phyloP scores from a whole-genome alignment of 1,140 invertebrate species.

The Drosophila sturtevanti region DNA sequence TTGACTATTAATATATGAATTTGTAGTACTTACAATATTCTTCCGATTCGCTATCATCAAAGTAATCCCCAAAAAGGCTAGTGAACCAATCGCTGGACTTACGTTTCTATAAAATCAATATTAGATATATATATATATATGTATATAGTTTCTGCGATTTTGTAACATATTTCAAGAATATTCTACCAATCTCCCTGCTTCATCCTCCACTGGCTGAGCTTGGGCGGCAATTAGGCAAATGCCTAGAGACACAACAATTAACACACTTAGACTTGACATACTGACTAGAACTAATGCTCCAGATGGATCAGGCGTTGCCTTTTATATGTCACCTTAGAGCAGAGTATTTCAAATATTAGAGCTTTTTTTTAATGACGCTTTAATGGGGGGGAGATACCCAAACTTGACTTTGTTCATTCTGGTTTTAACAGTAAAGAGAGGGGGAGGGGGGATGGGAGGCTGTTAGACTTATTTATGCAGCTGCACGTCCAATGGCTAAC shows the following conservation, averaged over 20 bases:
- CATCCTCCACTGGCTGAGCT: slow-evolving; percentile 20
- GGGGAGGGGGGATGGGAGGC: background rate
- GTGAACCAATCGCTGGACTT: slow-evolving; percentile 42
- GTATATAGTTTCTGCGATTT: too few relatives aligned
- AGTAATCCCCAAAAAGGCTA: slow-evolving; percentile 22
- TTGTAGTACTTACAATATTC: slow-evolving; percentile 39
- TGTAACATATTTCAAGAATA: too few relatives aligned
- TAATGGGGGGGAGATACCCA: slow-evolving; percentile 32
- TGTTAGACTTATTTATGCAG: slow-evolving; percentile 66
- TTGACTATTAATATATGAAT: too few relatives aligned
- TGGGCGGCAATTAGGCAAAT: slow-evolving; percentile 27
- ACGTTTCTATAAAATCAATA: slow-evolving; percentile 28
- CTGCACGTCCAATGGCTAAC: slow-evolving; percentile 66
- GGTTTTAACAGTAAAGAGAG: too few relatives aligned
- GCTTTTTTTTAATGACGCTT: slow-evolving; percentile 31
- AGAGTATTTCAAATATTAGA: background rate
- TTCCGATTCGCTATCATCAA: slow-evolving; percentile 20
- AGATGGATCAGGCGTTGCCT: slow-evolving; percentile 5
- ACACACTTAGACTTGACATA: slow-evolving; percentile 44
- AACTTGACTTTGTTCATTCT: slow-evolving; percentile 1
- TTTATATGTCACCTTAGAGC: slow-evolving; percentile 41
- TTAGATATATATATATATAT: background rate
- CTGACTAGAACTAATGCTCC: slow-evolving; percentile 39
- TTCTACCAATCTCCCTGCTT: background rate
- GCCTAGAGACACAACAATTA: slow-evolving; percentile 15